Base-by-base conservation (phyloP, 2,797 vertebrate species). In the Lacerta bilineata region DNA sequence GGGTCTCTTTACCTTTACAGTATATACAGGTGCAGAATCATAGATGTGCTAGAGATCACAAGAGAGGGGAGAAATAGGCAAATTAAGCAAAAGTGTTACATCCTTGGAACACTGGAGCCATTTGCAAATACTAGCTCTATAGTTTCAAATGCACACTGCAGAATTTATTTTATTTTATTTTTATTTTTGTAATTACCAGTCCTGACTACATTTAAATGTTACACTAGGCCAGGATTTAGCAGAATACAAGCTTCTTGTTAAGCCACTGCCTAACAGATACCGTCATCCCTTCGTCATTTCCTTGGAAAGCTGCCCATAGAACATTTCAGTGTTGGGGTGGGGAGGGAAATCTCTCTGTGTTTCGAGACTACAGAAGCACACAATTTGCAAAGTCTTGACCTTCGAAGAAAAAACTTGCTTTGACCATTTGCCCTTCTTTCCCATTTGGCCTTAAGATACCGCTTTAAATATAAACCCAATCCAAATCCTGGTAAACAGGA, bases 331-430 rank as follows among this genome's bases (percentile, higher is more conserved):
- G 41, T 10, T 77, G 43, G 36, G 55, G 3, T 36, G n/a, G 71
- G 8, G 17, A 29, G 29, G 18, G 36, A 84, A 82, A 89, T 88
- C 61, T 92, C 20, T 84, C 72, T 92, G 80, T 88, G 79, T 86
- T 93, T 91, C 92, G 84, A 87, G 76, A 78, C 79, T 89, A 87
- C 0, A 61, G 83, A 82, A 90, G 71, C 83, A 89, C 79, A 89
- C n/a, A 20, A 0, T 93, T 93, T 91, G 87, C 72, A 77, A 46
- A 93, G 83, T 89, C 80, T 88, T 91, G 74, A 80, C 83, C 72
- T 90, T 93, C 91, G 80, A 92, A 95, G 84, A 88, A 83, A 93
- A 93, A 91, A 88, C 85, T 83, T 4, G 90, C 78, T 91, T 66
- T 93, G 84, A 85, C 79, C n/a, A 83, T 66, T 41, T 91, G 39